Percentiles rank a stretch among this genome's conserved stretches.
These are phyloP conservation scores for Schizopygopsis pylzovi DNA, from an alignment of 2,797 vertebrate genomes.

Conservation along the genomic window DNA sequence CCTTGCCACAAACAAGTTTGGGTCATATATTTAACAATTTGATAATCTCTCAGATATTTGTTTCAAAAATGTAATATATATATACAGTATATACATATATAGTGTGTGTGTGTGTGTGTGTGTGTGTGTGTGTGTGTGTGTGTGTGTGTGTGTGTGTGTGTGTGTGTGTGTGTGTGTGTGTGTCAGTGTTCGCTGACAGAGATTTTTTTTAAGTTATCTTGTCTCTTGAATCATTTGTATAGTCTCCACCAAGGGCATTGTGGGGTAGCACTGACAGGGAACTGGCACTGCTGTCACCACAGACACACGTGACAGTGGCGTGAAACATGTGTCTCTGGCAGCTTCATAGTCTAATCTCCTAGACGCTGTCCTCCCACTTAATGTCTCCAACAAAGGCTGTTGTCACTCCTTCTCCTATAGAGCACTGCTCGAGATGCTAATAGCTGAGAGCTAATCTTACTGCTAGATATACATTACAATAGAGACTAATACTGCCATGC, in stretches of 20 bases:
- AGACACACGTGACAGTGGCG: constrained; percentile 36
- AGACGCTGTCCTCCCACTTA: constrained; percentile 33
- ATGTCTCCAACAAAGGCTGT: constrained; percentile 56
- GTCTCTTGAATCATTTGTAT: not conserved
- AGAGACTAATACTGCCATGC: constrained; percentile 55
- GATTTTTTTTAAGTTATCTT: not conserved
- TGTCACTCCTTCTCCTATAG: constrained; percentile 33
- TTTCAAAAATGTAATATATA: too few species aligned
- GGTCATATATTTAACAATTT: too few species aligned
- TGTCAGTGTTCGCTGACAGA: constrained; percentile 1
- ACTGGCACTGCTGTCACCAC: constrained; percentile 31
- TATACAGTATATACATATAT: too few species aligned
- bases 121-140: too few species aligned
- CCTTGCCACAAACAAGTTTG: not conserved
- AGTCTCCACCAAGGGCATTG: constrained; percentile 23
- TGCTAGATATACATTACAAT: constrained; percentile 68
- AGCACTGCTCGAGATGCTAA: constrained; percentile 58
- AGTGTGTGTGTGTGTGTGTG: too few species aligned
- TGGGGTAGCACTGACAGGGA: constrained; percentile 28
- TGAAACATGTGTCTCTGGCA: constrained; percentile 51
- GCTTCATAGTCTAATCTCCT: constrained; percentile 35
- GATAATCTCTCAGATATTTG: too few species aligned
- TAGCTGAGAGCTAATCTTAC: constrained; percentile 64
- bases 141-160: too few species aligned
- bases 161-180: too few species aligned